phyloP scores from a whole-genome alignment of 2,113 vertebrate genomes.

The Vombatus ursinus region DNA sequence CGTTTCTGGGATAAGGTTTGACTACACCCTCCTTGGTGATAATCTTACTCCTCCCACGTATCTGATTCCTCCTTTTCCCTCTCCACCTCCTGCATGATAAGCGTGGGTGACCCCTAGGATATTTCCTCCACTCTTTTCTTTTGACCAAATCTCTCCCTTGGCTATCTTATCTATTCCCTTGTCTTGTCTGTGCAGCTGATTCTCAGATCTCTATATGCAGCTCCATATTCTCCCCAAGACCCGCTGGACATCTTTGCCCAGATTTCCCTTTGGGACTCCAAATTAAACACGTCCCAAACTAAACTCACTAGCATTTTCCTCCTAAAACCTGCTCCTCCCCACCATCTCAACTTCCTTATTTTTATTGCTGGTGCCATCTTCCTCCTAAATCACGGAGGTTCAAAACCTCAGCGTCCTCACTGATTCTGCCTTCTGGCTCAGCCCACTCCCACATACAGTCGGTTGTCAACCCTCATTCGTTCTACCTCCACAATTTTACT shows the following conservation, averaged over 20 bases:
- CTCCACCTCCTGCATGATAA: neutral
- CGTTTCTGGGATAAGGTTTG: neutral
- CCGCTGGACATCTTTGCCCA: neutral
- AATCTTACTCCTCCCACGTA: neutral
- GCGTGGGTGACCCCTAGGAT: neutral
- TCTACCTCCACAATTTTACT: neutral
- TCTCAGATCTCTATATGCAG: neutral
- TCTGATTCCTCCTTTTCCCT: neutral
- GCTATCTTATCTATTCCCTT: neutral
- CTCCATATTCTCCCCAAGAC: neutral
- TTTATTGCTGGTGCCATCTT: neutral
- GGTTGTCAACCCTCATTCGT: neutral
- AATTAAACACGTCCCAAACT: neutral
- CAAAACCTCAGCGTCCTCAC: neutral
- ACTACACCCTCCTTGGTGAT: neutral
- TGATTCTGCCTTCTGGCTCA: neutral
- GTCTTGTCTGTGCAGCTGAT: neutral
- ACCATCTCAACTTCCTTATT: neutral
- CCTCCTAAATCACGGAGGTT: neutral
- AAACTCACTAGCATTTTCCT: neutral
- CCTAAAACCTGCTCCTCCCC: neutral
- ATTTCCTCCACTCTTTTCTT: neutral
- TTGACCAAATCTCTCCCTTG: neutral
- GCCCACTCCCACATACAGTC: neutral
- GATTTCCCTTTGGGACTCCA: neutral